These are phyloP conservation scores for Danionella cerebrum DNA, from an alignment of 2,113 vertebrate genomes.

Conservation along the genomic window DNA sequence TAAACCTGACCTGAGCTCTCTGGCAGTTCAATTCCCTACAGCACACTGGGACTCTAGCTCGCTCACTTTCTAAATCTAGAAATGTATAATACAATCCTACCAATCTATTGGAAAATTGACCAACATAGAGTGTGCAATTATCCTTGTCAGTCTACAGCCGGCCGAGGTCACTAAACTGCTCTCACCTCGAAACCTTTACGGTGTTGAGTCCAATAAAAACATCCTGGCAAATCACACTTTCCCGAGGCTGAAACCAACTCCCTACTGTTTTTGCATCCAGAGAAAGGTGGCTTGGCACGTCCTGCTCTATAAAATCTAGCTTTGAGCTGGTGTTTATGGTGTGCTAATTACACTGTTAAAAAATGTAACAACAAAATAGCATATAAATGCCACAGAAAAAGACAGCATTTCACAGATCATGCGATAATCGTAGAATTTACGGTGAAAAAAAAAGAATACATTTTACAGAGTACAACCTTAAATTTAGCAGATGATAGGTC, in stretches of 20 bases:
- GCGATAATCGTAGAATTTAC: no score
- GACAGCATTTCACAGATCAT: no score
- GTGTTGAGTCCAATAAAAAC: background rate
- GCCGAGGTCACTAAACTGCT: slow-evolving; percentile 13
- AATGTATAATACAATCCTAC: background rate
- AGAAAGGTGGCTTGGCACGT: background rate
- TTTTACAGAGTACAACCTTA: no score
- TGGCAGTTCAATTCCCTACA: slow-evolving; percentile 1
- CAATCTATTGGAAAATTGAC: background rate
- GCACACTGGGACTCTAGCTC: background rate
- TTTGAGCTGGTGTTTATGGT: no score
- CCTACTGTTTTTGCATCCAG: background rate
- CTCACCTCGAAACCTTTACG: slow-evolving; percentile 15
- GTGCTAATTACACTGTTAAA: no score
- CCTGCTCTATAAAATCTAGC: background rate
- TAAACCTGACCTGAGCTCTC: slow-evolving; percentile 44
- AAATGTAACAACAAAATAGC: no score
- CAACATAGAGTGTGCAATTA: background rate
- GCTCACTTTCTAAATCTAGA: slow-evolving; percentile 2
- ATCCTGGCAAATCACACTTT: background rate
- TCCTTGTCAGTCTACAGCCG: background rate
- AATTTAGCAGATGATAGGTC: no score
- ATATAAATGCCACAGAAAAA: no score
- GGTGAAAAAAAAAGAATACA: no score
- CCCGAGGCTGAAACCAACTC: background rate